A percentile compares a stretch with the other conserved stretches of the same genome.
Evolutionary conservation across 2,888 invertebrate species (phyloP).

Genomic region (Drosophila pseudotalamancana): DNA sequence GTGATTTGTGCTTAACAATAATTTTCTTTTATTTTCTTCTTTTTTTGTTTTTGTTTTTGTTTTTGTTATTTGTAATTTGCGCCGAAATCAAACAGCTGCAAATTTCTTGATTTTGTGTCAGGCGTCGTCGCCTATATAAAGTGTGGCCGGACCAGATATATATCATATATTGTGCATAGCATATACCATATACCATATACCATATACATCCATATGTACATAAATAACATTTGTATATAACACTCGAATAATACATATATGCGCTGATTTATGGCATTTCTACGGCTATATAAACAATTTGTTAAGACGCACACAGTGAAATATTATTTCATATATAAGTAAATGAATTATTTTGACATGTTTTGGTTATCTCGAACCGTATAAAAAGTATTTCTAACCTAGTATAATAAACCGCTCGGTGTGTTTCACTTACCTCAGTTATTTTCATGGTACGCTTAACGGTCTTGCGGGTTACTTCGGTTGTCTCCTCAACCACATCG

Average conservation of each 20-base stretch:
- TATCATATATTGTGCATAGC: slow-evolving; percentile 25
- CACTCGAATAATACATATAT: slow-evolving; percentile 48
- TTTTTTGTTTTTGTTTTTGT: slow-evolving; percentile 9
- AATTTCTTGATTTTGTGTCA: slow-evolving; percentile 49
- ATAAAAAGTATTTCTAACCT: neutral
- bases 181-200: neutral
- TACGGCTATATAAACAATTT: slow-evolving; percentile 74
- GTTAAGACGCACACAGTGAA: slow-evolving; percentile 56
- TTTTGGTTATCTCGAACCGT: slow-evolving; percentile 23
- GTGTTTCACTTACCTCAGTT: slow-evolving; percentile 80
- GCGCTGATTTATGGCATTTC: slow-evolving; percentile 65
- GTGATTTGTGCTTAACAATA: slow-evolving; percentile 72
- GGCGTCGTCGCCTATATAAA: slow-evolving; percentile 71
- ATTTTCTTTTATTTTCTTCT: slow-evolving; percentile 30
- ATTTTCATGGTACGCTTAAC: slow-evolving; percentile 84
- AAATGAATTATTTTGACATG: slow-evolving; percentile 58
- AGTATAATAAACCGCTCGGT: neutral
- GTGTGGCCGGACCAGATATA: slow-evolving; percentile 62
- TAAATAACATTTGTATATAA: slow-evolving; percentile 1
- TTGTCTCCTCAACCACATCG: slow-evolving; percentile 83
- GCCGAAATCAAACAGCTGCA: slow-evolving; percentile 78
- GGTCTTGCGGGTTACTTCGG: slow-evolving; percentile 83
- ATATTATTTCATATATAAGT: slow-evolving; percentile 38
- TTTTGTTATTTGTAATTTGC: slow-evolving; percentile 65
- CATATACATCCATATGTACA: slow-evolving; percentile 8